These are phyloP conservation scores for Subacronicta megacephala DNA, from an alignment of 2,888 invertebrate genomes.

Conservation along the genomic window DNA sequence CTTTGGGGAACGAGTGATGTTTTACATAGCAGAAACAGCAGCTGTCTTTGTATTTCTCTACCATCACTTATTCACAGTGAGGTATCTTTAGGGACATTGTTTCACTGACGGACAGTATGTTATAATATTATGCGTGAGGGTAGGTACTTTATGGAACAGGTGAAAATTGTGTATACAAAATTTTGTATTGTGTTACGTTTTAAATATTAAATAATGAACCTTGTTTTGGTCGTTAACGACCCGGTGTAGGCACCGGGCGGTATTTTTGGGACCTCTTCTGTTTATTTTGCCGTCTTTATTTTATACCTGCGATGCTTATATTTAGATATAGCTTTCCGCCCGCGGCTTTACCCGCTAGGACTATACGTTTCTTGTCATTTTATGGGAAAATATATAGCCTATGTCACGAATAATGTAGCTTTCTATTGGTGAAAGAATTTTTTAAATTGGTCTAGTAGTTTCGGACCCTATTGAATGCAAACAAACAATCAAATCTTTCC, in stretches of 20 bases:
- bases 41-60: constrained; percentile 1
- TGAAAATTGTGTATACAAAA: not conserved
- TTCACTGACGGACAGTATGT: constrained; percentile 19
- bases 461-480: no score
- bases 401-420: no score
- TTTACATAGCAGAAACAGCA: constrained; percentile 11
- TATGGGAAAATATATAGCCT: no score
- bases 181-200: constrained; percentile 12
- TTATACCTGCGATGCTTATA: not conserved
- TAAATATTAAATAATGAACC: constrained; percentile 46
- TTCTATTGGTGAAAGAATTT: no score
- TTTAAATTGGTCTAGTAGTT: no score
- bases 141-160: constrained; percentile 4
- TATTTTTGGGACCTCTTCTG: constrained; percentile 29
- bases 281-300: constrained; percentile 20
- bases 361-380: no score
- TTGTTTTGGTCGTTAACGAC: constrained; percentile 11
- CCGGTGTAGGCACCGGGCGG: constrained; percentile 31
- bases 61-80: constrained; percentile 42
- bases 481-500: no score
- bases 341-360: no score
- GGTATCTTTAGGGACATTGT: constrained; percentile 31
- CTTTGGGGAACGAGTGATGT: not conserved
- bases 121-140: constrained; percentile 26
- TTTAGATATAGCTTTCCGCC: no score